These are phyloP conservation scores for Corythoichthys haematopterus DNA, from an alignment of 2,113 vertebrate species.

Conservation along the genomic window DNA sequence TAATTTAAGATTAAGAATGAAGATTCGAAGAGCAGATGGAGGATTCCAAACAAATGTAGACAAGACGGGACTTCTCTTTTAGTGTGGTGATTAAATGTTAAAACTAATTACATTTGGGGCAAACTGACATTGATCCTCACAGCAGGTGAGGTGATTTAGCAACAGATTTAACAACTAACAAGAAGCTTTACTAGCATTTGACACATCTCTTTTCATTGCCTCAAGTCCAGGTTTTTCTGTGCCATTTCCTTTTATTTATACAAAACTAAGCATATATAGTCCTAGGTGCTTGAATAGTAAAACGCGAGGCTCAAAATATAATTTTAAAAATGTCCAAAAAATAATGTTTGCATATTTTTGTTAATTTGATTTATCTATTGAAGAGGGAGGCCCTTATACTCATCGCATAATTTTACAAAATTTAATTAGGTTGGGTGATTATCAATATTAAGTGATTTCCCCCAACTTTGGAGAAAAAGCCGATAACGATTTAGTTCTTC, in stretches of 20 bases:
- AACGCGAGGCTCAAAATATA: too few species aligned
- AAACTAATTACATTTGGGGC: conserved; percentile 4
- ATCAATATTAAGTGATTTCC: too few species aligned
- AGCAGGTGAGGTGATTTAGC: conserved; percentile 23
- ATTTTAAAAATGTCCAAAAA: too few species aligned
- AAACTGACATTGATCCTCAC: conserved; percentile 31
- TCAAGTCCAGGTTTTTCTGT: neutral
- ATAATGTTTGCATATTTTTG: too few species aligned
- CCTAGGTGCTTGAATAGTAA: too few species aligned
- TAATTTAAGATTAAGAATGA: conserved; percentile 1
- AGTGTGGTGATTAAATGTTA: conserved; percentile 1
- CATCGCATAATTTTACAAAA: too few species aligned
- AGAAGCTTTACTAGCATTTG: conserved; percentile 15
- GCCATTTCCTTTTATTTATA: neutral
- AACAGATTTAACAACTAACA: conserved; percentile 33
- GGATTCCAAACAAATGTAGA: conserved; percentile 1
- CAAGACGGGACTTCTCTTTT: neutral
- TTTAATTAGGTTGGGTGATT: too few species aligned
- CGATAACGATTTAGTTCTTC: too few species aligned
- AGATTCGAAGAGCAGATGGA: conserved; percentile 4
- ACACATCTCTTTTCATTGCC: neutral
- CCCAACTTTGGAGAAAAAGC: too few species aligned
- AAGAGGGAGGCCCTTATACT: too few species aligned
- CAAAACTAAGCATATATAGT: neutral
- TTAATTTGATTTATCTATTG: too few species aligned